phyloP scores from a whole-genome alignment of 2,113 vertebrate genomes.

The Oplegnathus fasciatus region DNA sequence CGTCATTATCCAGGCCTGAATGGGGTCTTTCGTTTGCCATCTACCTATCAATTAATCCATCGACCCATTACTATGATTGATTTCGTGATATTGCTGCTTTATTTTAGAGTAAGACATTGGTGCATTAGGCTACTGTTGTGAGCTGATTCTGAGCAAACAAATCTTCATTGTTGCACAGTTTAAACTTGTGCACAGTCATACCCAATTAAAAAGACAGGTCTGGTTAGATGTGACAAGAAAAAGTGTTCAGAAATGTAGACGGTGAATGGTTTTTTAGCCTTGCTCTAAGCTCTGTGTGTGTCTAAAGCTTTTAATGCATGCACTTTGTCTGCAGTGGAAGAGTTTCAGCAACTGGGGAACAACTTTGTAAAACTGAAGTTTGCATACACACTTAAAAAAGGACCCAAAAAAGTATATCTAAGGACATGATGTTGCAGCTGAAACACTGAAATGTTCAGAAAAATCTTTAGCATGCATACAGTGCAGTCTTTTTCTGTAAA shows the following conservation, averaged over 20 bases:
- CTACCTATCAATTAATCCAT: conserved; percentile 8
- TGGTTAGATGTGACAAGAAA: background rate
- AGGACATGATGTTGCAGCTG: background rate
- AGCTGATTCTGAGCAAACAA: background rate
- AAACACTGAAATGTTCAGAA: background rate
- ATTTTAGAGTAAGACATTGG: background rate
- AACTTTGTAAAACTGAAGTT: background rate
- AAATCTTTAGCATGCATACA: background rate
- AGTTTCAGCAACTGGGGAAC: background rate
- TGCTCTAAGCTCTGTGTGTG: background rate
- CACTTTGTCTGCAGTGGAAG: background rate
- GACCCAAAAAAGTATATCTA: too few species aligned
- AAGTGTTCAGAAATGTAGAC: background rate
- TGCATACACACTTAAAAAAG: background rate
- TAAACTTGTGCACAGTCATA: background rate
- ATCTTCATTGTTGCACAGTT: background rate
- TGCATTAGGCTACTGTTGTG: background rate
- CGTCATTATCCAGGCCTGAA: conserved; percentile 40
- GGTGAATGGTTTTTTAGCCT: too few species aligned
- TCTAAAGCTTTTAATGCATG: background rate
- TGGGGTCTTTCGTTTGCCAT: conserved; percentile 20
- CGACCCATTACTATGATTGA: conserved; percentile 7
- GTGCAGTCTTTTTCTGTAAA: background rate
- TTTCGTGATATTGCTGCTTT: background rate
- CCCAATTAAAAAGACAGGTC: background rate